phyloP scores from a whole-genome alignment of 2,888 invertebrate genomes.

The Helleia helle region DNA sequence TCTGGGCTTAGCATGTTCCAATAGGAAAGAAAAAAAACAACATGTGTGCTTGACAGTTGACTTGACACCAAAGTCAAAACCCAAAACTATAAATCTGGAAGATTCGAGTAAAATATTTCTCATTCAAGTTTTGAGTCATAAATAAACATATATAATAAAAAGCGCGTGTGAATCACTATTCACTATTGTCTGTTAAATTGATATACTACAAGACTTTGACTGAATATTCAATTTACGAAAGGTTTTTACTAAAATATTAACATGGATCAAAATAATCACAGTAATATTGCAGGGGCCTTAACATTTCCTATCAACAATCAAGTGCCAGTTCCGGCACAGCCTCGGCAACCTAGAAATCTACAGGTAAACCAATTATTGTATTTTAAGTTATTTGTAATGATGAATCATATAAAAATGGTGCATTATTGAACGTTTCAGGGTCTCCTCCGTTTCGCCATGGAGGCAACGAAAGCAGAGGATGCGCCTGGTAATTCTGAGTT shows the following conservation, averaged over 20 bases:
- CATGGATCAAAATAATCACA: slow-evolving; percentile 44
- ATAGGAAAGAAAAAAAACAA: too few relatives aligned
- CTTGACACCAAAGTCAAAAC: too few relatives aligned
- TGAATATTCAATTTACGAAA: neutral
- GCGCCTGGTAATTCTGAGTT: slow-evolving; percentile 58
- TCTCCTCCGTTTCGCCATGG: slow-evolving; percentile 80
- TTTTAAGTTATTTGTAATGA: neutral
- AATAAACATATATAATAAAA: too few relatives aligned
- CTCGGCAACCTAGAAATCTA: slow-evolving; percentile 49
- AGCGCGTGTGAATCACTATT: too few relatives aligned
- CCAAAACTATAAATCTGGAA: too few relatives aligned
- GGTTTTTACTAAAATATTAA: too few relatives aligned
- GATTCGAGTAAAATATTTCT: too few relatives aligned
- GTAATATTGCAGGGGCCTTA: slow-evolving; percentile 34
- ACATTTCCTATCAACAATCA: slow-evolving; percentile 31
- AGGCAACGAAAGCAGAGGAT: slow-evolving; percentile 76
- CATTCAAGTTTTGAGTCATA: too few relatives aligned
- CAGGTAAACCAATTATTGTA: slow-evolving; percentile 30
- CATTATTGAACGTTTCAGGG: slow-evolving; percentile 59
- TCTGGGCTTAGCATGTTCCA: too few relatives aligned
- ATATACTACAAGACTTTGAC: too few relatives aligned
- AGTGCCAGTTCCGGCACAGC: slow-evolving; percentile 32
- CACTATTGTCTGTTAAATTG: neutral
- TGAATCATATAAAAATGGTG: neutral
- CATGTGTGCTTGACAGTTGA: too few relatives aligned